Evolutionary conservation across 2,888 invertebrate species (phyloP).

Genomic region (Andrena hattorfiana): DNA sequence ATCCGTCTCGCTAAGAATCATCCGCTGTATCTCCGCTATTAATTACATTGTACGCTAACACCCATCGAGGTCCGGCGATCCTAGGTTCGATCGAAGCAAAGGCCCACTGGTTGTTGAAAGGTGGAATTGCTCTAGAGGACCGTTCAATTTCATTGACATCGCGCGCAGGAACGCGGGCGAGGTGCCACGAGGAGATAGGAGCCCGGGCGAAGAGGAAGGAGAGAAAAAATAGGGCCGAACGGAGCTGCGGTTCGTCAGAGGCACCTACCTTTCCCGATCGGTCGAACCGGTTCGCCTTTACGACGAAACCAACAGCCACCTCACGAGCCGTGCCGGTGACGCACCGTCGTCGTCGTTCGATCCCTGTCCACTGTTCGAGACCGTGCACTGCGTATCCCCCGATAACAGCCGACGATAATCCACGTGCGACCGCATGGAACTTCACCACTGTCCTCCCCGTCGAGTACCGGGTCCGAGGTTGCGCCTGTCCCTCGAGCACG

Average conservation of each 20-base stretch:
- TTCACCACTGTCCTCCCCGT: constrained; percentile 43
- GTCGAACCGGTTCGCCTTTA: constrained; percentile 69
- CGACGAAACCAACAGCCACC: constrained; percentile 59
- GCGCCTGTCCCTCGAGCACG: constrained; percentile 28
- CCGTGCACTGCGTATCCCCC: constrained; percentile 52
- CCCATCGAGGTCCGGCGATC: background rate
- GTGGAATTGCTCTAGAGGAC: too few species aligned
- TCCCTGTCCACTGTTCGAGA: constrained; percentile 39
- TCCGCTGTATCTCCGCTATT: background rate
- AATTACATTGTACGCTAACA: background rate
- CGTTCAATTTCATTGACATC: background rate
- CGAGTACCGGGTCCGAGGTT: constrained; percentile 15
- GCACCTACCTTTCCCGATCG: constrained; percentile 70
- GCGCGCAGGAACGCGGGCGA: background rate
- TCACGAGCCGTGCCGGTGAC: constrained; percentile 53
- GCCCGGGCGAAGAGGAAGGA: background rate
- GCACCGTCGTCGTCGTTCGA: constrained; percentile 54
- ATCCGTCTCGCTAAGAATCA: background rate
- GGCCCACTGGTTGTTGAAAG: background rate
- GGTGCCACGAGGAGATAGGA: background rate
- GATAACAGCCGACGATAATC: constrained; percentile 59
- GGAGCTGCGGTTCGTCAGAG: constrained; percentile 44
- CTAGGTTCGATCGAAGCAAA: background rate
- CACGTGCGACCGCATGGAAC: constrained; percentile 65
- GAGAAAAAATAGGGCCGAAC: constrained; percentile 21